Evolutionary conservation across 1,140 invertebrate genomes (phyloP).

Genomic region (Halyomorpha halys): DNA sequence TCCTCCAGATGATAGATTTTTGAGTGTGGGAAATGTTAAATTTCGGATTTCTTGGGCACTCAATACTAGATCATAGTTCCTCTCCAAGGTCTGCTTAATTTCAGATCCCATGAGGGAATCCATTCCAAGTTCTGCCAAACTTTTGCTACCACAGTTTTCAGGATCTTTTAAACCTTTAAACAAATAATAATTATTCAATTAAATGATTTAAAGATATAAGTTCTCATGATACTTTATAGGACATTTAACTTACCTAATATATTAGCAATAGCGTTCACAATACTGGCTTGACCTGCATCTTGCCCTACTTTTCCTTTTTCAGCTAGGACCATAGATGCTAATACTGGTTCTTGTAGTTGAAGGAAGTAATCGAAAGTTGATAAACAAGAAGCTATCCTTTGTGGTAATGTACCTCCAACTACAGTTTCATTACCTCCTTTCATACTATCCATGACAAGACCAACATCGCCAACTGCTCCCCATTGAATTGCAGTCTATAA

Average conservation of each 20-base stretch:
- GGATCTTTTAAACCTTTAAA: slow-evolving; percentile 61
- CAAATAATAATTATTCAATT: not conserved
- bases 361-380: slow-evolving; percentile 77
- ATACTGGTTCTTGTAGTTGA: slow-evolving; percentile 72
- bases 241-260: slow-evolving; percentile 51
- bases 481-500: slow-evolving; percentile 77
- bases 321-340: slow-evolving; percentile 68
- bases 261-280: slow-evolving; percentile 66
- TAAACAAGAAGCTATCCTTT: slow-evolving; percentile 82
- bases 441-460: slow-evolving; percentile 77
- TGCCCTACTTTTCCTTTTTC: slow-evolving; percentile 56
- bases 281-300: slow-evolving; percentile 41
- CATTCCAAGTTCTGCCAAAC: slow-evolving; percentile 86
- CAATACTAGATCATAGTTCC: slow-evolving; percentile 79
- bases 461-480: slow-evolving; percentile 96
- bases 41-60: slow-evolving; percentile 79
- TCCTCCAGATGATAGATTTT: not conserved
- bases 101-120: slow-evolving; percentile 97
- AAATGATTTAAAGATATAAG: not conserved
- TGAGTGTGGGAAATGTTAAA: slow-evolving; percentile 62
- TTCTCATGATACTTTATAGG: not conserved
- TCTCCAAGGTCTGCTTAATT: slow-evolving; percentile 91
- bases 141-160: slow-evolving; percentile 56
- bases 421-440: slow-evolving; percentile 75
- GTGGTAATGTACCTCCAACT: slow-evolving; percentile 84